A percentile compares a stretch with the other conserved stretches of the same genome.
phyloP scores from a whole-genome alignment of 2,113 vertebrate species.

The Rattus rattus region DNA sequence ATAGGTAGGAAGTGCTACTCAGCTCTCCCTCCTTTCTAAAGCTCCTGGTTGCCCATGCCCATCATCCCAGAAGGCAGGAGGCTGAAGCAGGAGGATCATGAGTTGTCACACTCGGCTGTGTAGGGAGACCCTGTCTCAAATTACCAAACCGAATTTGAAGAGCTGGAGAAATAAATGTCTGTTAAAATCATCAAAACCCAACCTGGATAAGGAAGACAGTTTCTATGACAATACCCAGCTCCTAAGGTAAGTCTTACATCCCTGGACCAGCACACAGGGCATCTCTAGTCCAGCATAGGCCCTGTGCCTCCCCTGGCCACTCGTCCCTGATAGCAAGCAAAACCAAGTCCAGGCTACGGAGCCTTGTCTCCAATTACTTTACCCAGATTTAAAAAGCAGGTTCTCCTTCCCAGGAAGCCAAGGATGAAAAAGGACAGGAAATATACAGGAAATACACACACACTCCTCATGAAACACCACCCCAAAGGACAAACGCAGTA shows the following conservation, averaged over 20 bases:
- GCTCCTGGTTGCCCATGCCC: neutral
- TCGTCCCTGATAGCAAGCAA: conserved; percentile 56
- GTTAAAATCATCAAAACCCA: neutral
- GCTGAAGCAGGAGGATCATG: neutral
- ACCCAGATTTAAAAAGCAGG: conserved; percentile 85
- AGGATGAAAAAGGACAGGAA: conserved; percentile 83
- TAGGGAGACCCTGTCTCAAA: no score
- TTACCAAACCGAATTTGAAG: neutral
- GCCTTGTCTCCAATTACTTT: conserved; percentile 82
- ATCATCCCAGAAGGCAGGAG: neutral
- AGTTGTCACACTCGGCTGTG: neutral
- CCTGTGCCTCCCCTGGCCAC: neutral
- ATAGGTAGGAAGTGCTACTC: neutral
- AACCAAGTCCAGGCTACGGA: conserved; percentile 7
- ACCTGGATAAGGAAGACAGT: neutral
- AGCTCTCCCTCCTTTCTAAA: neutral
- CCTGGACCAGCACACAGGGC: rapidly evolving
- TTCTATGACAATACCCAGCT: neutral
- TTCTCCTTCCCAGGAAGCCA: conserved; percentile 85
- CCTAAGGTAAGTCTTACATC: neutral
- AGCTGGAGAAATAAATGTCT: neutral
- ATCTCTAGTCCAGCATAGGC: neutral
- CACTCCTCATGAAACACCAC: conserved; percentile 85
- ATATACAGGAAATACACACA: conserved; percentile 80
- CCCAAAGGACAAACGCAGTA: conserved; percentile 93